A percentile compares a stretch with the other conserved stretches of the same genome.
These are phyloP conservation scores for Ciconia boyciana DNA, from an alignment of 2,113 vertebrate species.

Conservation along the genomic window DNA sequence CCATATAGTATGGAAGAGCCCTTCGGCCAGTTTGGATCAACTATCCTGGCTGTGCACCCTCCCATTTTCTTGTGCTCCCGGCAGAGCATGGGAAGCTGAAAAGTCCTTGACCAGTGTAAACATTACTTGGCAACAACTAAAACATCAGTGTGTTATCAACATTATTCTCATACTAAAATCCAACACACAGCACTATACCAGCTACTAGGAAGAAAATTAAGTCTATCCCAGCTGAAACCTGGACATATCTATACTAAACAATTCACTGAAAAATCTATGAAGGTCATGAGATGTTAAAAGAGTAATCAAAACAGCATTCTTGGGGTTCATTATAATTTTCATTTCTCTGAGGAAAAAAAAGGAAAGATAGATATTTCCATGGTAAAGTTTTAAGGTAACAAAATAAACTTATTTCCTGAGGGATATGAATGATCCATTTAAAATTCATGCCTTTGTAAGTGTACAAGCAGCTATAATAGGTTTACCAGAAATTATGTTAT, in stretches of 20 bases:
- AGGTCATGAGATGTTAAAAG: neutral
- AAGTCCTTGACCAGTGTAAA: too few species aligned
- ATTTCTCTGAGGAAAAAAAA: neutral
- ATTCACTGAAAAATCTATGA: neutral
- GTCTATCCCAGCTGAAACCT: too few species aligned
- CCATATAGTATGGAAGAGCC: too few species aligned
- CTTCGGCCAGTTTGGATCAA: too few species aligned
- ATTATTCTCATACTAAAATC: too few species aligned
- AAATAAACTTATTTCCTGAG: neutral
- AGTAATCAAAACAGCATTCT: neutral
- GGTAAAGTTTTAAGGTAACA: constrained; percentile 5
- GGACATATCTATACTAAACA: neutral
- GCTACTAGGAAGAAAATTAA: too few species aligned
- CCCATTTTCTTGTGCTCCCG: too few species aligned
- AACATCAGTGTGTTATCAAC: too few species aligned
- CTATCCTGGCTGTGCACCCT: too few species aligned
- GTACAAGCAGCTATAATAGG: neutral
- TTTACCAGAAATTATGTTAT: neutral
- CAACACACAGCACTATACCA: too few species aligned
- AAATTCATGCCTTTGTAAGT: neutral
- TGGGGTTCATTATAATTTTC: neutral
- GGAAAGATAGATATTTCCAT: neutral
- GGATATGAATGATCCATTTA: neutral
- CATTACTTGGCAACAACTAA: too few species aligned
- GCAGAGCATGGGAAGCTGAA: too few species aligned